Percentiles rank a stretch among this genome's conserved stretches.
phyloP scores from a whole-genome alignment of 1,140 invertebrate species.

The Xylocopa sonorina region DNA sequence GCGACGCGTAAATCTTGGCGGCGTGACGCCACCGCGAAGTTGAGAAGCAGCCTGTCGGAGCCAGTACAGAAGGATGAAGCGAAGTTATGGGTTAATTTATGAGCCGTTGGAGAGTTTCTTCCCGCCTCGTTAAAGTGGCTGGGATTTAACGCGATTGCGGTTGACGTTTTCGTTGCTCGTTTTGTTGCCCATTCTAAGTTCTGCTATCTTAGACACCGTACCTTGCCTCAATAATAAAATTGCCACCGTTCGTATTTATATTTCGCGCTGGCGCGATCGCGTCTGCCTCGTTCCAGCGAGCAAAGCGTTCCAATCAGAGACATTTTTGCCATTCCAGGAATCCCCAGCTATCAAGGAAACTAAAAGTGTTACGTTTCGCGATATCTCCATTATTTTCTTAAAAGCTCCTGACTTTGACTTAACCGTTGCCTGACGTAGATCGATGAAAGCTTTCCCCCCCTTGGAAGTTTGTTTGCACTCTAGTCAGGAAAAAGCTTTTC shows the following conservation, averaged over 20 bases:
- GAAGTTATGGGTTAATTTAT: slow-evolving; percentile 66
- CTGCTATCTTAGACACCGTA: neutral
- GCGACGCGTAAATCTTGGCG: slow-evolving; percentile 55
- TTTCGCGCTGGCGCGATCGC: no score
- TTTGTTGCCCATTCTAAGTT: neutral
- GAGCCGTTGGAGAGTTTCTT: slow-evolving; percentile 36
- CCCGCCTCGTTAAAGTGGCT: slow-evolving; percentile 4
- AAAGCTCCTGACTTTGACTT: slow-evolving; percentile 18
- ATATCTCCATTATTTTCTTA: slow-evolving; percentile 26
- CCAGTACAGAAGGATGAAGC: slow-evolving; percentile 39
- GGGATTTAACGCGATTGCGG: slow-evolving; percentile 44
- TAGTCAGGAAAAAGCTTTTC: slow-evolving; percentile 29
- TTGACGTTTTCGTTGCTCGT: slow-evolving; percentile 17
- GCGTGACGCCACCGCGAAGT: slow-evolving; percentile 34
- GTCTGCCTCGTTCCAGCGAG: no score
- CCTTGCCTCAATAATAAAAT: neutral
- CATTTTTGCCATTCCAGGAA: neutral
- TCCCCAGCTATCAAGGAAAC: neutral
- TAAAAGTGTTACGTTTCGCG: slow-evolving; percentile 14
- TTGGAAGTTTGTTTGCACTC: slow-evolving; percentile 26
- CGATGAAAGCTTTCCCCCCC: slow-evolving; percentile 27
- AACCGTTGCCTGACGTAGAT: neutral
- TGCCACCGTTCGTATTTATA: no score
- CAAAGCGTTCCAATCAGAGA: neutral
- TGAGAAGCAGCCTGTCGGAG: slow-evolving; percentile 44